These are phyloP conservation scores for Brachionus calyciflorus DNA, from an alignment of 1,140 invertebrate species.

Conservation along the genomic window DNA sequence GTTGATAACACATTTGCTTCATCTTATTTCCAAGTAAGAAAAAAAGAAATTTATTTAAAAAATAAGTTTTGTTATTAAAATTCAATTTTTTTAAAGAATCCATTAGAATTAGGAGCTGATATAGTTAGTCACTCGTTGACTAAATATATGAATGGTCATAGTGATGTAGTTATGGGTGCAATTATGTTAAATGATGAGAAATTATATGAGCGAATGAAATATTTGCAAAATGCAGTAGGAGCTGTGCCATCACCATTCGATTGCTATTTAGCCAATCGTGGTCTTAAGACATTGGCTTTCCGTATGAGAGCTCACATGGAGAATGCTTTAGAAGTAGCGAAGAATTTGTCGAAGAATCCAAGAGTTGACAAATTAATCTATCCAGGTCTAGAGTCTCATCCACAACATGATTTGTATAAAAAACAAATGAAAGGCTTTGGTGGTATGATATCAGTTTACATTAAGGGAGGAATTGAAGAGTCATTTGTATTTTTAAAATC, in stretches of 20 bases:
- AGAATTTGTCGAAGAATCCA: constrained; percentile 74
- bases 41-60: neutral
- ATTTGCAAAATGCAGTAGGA: constrained; percentile 86
- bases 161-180: constrained; percentile 91
- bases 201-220: constrained; percentile 71
- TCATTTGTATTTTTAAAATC: constrained; percentile 69
- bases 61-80: constrained; percentile 9
- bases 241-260: constrained; percentile 93
- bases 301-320: constrained; percentile 84
- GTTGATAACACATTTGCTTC: constrained; percentile 97
- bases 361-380: constrained; percentile 77
- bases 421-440: constrained; percentile 83
- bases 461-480: constrained; percentile 68
- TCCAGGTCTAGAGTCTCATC: constrained; percentile 83
- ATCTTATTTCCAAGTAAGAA: constrained; percentile 76
- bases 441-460: constrained; percentile 84
- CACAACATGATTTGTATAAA: constrained; percentile 78
- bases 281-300: constrained; percentile 85
- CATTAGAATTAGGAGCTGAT: constrained; percentile 85
- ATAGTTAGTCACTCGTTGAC: constrained; percentile 87
- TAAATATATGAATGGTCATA: constrained; percentile 97
- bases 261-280: constrained; percentile 85
- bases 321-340: constrained; percentile 74
- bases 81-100: constrained; percentile 65
- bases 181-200: constrained; percentile 70